These are phyloP conservation scores for Pseudorectes ferrugineus DNA, from an alignment of 2,113 vertebrate genomes.

Conservation along the genomic window DNA sequence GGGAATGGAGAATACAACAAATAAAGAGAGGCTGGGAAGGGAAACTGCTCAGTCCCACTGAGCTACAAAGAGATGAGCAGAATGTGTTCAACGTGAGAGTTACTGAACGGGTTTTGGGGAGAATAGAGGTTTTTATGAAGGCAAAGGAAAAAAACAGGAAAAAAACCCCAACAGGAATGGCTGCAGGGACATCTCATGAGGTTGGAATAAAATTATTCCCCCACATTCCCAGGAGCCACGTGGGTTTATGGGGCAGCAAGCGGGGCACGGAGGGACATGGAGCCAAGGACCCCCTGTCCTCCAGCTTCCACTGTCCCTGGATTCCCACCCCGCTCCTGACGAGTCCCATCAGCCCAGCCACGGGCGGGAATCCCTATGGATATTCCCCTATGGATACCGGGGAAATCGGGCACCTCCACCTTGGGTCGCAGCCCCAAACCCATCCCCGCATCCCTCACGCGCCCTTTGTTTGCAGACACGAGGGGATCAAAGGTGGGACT, in stretches of 20 bases:
- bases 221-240: rapidly evolving
- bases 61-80: neutral
- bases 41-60: neutral
- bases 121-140: neutral
- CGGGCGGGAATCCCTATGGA: neutral
- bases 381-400: rapidly evolving
- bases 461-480: rapidly evolving
- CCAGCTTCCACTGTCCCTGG: neutral
- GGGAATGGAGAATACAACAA: neutral
- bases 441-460: rapidly evolving
- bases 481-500: neutral
- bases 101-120: neutral
- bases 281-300: neutral
- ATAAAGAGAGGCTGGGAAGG: neutral
- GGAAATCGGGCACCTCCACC: neutral
- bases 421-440: neutral
- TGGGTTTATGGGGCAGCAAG: neutral
- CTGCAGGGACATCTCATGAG: neutral
- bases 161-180: rapidly evolving
- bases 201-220: neutral
- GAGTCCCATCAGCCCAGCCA: neutral
- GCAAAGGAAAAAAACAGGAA: neutral
- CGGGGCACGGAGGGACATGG: rapidly evolving
- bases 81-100: rapidly evolving
- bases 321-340: rapidly evolving